These are phyloP conservation scores for Lasioglossum zephyrum DNA, from an alignment of 2,888 invertebrate species.

Conservation along the genomic window DNA sequence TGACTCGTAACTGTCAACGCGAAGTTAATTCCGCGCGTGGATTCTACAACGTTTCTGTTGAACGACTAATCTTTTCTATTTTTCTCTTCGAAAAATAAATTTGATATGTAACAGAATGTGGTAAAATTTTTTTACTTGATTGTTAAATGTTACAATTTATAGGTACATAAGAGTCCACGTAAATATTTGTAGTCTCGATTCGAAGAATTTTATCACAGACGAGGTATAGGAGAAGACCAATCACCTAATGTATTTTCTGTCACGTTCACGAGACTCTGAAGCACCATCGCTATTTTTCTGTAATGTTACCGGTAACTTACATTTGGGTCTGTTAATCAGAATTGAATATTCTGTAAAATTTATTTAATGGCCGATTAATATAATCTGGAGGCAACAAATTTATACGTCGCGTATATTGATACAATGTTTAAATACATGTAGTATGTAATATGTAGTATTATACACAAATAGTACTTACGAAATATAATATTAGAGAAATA, in stretches of 20 bases:
- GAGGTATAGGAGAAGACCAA: background rate
- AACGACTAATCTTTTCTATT: too few relatives aligned
- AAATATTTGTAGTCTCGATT: background rate
- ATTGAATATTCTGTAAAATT: background rate
- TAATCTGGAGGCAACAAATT: background rate
- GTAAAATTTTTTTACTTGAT: background rate
- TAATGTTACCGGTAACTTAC: background rate
- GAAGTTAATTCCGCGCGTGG: too few relatives aligned
- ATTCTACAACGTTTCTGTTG: too few relatives aligned
- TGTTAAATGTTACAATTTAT: constrained; percentile 5
- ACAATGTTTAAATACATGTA: background rate
- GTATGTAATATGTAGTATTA: background rate
- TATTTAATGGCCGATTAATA: background rate
- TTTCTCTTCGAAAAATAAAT: too few relatives aligned
- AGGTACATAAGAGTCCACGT: background rate
- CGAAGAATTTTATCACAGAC: background rate
- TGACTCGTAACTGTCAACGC: too few relatives aligned
- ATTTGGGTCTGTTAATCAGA: background rate
- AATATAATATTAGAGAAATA: too few relatives aligned
- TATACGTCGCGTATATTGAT: background rate
- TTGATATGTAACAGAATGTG: background rate
- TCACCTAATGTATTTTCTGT: background rate
- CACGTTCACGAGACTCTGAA: background rate
- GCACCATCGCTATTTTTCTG: too few relatives aligned
- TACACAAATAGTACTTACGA: background rate